Evolutionary conservation across 2,888 invertebrate species (phyloP).

Genomic region (Lepas anatifera): DNA sequence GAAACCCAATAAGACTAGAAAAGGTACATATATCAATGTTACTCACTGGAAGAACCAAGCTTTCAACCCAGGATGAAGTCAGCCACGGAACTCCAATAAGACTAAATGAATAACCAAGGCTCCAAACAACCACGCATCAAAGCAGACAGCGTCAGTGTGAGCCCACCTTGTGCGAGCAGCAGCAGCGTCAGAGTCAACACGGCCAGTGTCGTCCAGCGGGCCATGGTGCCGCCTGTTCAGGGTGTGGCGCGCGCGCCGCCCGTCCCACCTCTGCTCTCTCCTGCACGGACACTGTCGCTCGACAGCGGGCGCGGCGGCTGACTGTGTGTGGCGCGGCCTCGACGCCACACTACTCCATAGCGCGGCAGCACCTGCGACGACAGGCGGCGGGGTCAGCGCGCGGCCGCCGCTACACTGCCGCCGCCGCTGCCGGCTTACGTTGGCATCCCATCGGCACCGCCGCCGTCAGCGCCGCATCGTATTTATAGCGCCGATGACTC

Average conservation of each 20-base stretch:
- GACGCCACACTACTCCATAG: neutral
- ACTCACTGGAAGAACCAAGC: too few relatives aligned
- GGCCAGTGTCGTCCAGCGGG: neutral
- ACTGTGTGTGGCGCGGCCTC: neutral
- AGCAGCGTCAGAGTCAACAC: neutral
- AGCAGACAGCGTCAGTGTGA: too few relatives aligned
- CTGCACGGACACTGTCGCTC: neutral
- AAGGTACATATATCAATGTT: too few relatives aligned
- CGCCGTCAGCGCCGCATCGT: neutral
- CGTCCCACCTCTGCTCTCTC: neutral
- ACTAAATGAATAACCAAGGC: neutral
- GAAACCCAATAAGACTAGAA: too few relatives aligned
- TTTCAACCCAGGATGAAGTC: too few relatives aligned
- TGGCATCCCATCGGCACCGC: conserved; percentile 1
- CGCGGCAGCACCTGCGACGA: neutral
- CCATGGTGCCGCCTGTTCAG: neutral
- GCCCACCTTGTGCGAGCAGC: conserved; percentile 8
- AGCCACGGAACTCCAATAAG: neutral
- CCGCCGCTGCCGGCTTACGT: neutral
- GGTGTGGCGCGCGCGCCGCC: neutral
- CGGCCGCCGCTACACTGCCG: neutral
- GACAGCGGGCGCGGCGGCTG: neutral
- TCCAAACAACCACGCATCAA: too few relatives aligned
- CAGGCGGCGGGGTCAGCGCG: neutral
- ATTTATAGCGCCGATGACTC: conserved; percentile 1